phyloP scores from a whole-genome alignment of 2,888 invertebrate genomes.

The Thelaira solivaga region DNA sequence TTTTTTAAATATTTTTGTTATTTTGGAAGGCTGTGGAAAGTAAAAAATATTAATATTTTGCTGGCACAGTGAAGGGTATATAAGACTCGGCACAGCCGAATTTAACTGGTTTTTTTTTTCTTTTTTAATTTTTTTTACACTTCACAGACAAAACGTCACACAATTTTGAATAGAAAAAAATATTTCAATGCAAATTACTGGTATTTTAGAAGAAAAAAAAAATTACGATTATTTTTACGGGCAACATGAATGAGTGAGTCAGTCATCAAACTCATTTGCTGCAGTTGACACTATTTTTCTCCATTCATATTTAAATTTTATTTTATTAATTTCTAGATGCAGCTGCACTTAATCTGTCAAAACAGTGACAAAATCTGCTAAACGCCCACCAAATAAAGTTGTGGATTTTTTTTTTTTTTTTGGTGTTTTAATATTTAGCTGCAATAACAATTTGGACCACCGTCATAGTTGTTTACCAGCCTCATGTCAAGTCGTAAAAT shows the following conservation, averaged over 20 bases:
- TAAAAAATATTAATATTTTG: too few species aligned
- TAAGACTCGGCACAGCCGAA: too few species aligned
- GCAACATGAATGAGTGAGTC: slow-evolving; percentile 28
- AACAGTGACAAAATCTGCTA: slow-evolving; percentile 58
- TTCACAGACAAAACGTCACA: too few species aligned
- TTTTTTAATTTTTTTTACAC: too few species aligned
- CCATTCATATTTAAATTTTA: neutral
- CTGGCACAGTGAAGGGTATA: too few species aligned
- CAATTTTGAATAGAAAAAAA: too few species aligned
- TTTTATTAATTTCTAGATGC: slow-evolving; percentile 37
- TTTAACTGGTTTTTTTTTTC: too few species aligned
- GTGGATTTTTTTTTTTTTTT: neutral
- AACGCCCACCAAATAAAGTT: slow-evolving; percentile 50
- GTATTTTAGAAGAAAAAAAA: too few species aligned
- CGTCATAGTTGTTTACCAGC: neutral
- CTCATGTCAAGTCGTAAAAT: neutral
- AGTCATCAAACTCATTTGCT: slow-evolving; percentile 24
- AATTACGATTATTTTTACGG: too few species aligned
- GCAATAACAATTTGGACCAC: slow-evolving; percentile 49
- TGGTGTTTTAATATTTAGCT: slow-evolving; percentile 31
- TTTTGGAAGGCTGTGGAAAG: too few species aligned
- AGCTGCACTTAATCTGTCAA: slow-evolving; percentile 60
- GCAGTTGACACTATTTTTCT: neutral
- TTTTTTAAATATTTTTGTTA: too few species aligned
- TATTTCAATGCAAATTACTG: too few species aligned